Percentiles rank a stretch among this genome's conserved stretches.
Conservation (phyloP, 2,797 vertebrate genomes). For the Microtus californicus region DNA sequence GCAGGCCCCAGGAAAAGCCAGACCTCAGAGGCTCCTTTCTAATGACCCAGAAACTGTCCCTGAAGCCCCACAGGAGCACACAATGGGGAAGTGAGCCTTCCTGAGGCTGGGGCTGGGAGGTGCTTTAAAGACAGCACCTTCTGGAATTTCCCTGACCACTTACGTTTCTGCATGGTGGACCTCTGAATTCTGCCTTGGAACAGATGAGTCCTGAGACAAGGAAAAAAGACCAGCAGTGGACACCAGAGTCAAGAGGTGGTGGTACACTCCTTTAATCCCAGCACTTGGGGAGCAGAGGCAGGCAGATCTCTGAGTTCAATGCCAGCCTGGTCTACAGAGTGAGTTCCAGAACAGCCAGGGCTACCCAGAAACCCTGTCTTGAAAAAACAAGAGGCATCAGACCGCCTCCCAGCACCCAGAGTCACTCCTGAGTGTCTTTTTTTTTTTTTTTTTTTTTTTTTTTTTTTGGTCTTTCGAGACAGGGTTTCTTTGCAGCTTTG, state of each 20-base stretch:
- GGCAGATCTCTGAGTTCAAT: neutral
- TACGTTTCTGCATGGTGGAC: neutral
- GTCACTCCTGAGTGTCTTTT: neutral
- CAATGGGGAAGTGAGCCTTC: conserved; percentile 65
- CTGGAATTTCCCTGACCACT: conserved; percentile 55
- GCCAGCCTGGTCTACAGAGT: neutral
- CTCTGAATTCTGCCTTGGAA: neutral
- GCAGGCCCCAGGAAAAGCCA: conserved; percentile 72
- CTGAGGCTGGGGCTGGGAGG: neutral
- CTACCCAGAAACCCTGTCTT: neutral
- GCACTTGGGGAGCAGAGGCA: neutral
- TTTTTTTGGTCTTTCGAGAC: too few species aligned
- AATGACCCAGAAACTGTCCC: conserved; percentile 58
- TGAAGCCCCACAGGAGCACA: rapidly evolving
- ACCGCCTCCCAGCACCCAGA: neutral
- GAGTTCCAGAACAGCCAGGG: neutral
- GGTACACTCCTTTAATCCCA: neutral
- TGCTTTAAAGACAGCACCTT: neutral
- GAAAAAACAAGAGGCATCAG: neutral
- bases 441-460: too few species aligned
- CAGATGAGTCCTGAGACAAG: neutral
- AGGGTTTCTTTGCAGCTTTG: too few species aligned
- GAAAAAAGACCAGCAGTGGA: neutral
- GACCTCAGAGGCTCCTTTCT: neutral
- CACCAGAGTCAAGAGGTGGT: neutral